Percentiles rank a stretch among this genome's conserved stretches.
Conservation (phyloP, 2,888 invertebrate genomes). For the Parochlus steinenii region DNA sequence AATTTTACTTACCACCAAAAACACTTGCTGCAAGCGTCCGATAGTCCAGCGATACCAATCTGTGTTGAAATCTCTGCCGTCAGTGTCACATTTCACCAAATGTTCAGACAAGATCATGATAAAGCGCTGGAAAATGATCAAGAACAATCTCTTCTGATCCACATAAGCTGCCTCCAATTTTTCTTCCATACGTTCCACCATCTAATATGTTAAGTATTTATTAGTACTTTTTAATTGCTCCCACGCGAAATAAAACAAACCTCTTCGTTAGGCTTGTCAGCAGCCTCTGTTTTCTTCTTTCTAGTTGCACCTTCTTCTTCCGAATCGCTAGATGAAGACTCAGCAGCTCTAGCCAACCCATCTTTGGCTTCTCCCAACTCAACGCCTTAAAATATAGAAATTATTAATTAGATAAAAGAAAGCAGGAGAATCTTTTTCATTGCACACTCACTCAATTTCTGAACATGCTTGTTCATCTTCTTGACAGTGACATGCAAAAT, state of each 20-base stretch:
- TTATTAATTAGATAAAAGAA: conserved; percentile 4
- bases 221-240: too few species aligned
- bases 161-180: conserved; percentile 85
- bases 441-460: conserved; percentile 46
- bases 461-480: conserved; percentile 92
- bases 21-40: conserved; percentile 86
- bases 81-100: conserved; percentile 81
- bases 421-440: not conserved
- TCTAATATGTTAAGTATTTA: conserved; percentile 30
- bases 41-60: conserved; percentile 95
- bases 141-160: conserved; percentile 90
- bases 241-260: conserved; percentile 27
- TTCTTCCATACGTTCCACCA: conserved; percentile 92
- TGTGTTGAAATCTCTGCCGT: conserved; percentile 82
- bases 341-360: conserved; percentile 67
- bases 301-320: conserved; percentile 44
- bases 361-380: conserved; percentile 77
- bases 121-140: conserved; percentile 95
- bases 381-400: conserved; percentile 30
- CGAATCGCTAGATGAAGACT: conserved; percentile 56
- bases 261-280: conserved; percentile 45
- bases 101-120: conserved; percentile 96
- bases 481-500: conserved; percentile 87
- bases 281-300: conserved; percentile 29
- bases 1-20: conserved; percentile 56